Evolutionary conservation across 2,888 invertebrate genomes (phyloP).

Genomic region (Torymus tubicola): DNA sequence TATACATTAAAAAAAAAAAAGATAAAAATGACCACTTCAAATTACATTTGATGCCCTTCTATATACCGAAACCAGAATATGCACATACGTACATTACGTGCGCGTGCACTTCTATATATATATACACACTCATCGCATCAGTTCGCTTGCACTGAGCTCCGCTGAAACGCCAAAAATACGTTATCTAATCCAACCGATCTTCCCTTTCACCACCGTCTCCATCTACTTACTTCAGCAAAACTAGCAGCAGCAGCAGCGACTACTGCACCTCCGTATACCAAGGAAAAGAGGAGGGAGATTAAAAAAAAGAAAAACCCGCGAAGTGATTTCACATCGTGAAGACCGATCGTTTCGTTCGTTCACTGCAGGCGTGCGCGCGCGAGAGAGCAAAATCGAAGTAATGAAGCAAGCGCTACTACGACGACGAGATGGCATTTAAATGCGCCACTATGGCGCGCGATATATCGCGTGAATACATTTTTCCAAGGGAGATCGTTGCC

Average conservation of each 20-base stretch:
- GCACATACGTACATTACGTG: too few species aligned
- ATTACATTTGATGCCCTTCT: too few species aligned
- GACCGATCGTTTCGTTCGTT: conserved; percentile 17
- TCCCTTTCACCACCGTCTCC: conserved; percentile 40
- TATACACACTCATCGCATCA: too few species aligned
- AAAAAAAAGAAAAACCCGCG: background rate
- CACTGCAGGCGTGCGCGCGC: background rate
- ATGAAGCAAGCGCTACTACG: conserved; percentile 34
- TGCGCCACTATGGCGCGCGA: conserved; percentile 15
- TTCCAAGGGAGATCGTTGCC: background rate
- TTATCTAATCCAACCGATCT: conserved; percentile 37
- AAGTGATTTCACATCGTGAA: conserved; percentile 36
- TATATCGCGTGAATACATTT: conserved; percentile 31
- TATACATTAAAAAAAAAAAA: too few species aligned
- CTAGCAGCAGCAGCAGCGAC: too few species aligned
- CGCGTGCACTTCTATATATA: too few species aligned
- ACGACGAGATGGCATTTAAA: conserved; percentile 10
- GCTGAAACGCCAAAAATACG: conserved; percentile 15
- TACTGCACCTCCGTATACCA: too few species aligned
- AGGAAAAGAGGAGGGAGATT: too few species aligned
- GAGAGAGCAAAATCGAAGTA: conserved; percentile 32
- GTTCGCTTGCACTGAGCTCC: background rate
- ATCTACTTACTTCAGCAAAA: too few species aligned
- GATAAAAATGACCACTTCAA: too few species aligned
- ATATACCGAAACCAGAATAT: too few species aligned